Base-by-base conservation (phyloP, 1,140 invertebrate genomes). In the Euura saliciscinereae region DNA sequence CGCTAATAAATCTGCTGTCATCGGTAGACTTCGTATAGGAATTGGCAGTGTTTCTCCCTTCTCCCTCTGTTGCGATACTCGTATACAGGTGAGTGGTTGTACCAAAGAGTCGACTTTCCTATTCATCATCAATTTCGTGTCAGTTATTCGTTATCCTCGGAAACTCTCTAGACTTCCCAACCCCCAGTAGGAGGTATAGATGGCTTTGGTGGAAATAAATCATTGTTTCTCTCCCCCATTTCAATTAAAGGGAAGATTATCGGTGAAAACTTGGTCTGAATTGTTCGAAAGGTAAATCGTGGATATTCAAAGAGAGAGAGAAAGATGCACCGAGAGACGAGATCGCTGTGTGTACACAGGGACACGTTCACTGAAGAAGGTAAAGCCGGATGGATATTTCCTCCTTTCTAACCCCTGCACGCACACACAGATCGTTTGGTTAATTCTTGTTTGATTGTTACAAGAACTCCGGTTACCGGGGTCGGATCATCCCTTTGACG, bases 191-290 rank as follows among this genome's bases (percentile, higher is more conserved):
- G 28, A 28, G 28, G 28, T 28, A 28, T 59, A 59, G 51, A 59
- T 59, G 10, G 2, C 51, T 5, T 11, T n/a, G 10, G 51, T n/a
- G 13, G 5, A 59, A 28, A 59, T 59, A 59, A 59, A 59, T 59
- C 51, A 59, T 59, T 59, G 51, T 59, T 59, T 59, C 51, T 59
- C 51, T 59, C 51, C 8, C 51, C 8, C 51, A 11, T 11, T 59
- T 59, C 51, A 59, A 59, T 59, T n/a, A n/a, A 3, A 59, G 51
- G 51, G 51, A 59, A 59, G 51, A 59, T 59, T 59, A 59, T 59
- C 51, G 51, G 51, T 59, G 51, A 59, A 59, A 59, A 59, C 51
- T 59, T 59, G 51, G 51, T 59, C 28, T 28, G 8, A 4, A 8
- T 59, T 59, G 6, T 59, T 59, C 13, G 8, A 59, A 4, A 59